Evolutionary conservation across 92 coral and sea anemone species (phyloP).

Genomic region (Parazoanthus swiftii): DNA sequence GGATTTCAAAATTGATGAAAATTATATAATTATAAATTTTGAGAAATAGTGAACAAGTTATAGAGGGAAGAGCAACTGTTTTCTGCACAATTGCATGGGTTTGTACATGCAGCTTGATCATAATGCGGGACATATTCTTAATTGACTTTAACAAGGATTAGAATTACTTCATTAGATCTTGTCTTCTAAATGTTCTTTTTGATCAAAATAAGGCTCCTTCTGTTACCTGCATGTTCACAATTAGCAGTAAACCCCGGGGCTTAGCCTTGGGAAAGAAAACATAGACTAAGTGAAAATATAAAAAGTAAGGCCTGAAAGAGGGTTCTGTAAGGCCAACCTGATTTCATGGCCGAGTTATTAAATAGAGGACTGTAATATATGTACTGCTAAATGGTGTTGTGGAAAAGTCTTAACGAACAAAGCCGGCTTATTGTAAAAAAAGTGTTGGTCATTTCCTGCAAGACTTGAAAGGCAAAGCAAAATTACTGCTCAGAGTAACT

Average conservation of each 20-base stretch:
- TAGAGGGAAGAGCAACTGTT: too few species aligned
- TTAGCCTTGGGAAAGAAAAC: background rate
- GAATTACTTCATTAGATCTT: too few species aligned
- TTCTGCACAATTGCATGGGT: background rate
- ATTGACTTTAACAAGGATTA: background rate
- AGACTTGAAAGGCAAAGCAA: background rate
- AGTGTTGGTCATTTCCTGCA: background rate
- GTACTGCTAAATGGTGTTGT: background rate
- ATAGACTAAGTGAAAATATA: background rate
- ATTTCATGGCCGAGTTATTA: background rate
- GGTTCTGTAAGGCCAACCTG: background rate
- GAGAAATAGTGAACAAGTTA: too few species aligned
- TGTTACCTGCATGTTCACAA: background rate
- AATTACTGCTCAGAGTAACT: background rate
- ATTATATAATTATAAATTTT: too few species aligned
- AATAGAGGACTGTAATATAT: background rate
- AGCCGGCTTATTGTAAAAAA: background rate
- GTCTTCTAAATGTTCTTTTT: too few species aligned
- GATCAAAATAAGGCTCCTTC: background rate
- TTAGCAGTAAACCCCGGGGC: background rate
- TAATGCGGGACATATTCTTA: background rate
- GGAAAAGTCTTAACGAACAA: background rate
- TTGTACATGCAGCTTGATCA: background rate
- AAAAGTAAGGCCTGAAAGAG: too few species aligned
- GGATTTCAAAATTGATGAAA: too few species aligned